phyloP scores from a whole-genome alignment of 1,140 invertebrate species.

The Drosophila parabipectinata region DNA sequence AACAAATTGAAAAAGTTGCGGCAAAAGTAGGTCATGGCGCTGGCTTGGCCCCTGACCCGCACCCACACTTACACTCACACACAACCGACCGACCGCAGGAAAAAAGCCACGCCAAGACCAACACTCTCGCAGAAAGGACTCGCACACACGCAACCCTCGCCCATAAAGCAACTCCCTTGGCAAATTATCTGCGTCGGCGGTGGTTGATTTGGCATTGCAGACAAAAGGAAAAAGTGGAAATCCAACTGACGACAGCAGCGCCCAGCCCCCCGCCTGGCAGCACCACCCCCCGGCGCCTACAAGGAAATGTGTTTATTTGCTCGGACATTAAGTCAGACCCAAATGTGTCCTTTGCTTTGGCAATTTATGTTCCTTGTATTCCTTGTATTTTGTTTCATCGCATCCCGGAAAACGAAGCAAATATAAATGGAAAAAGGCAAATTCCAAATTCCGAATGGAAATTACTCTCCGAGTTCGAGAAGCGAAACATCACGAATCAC shows the following conservation, averaged over 20 bases:
- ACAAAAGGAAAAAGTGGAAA: constrained; percentile 66
- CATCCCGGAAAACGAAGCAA: constrained; percentile 10
- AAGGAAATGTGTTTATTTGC: constrained; percentile 64
- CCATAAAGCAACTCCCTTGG: constrained; percentile 57
- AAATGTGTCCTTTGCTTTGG: constrained; percentile 50
- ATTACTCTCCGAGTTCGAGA: constrained; percentile 13
- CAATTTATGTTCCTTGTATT: constrained; percentile 52
- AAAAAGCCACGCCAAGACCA: constrained; percentile 6
- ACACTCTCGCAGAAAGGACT: constrained; percentile 2
- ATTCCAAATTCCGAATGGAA: constrained; percentile 17
- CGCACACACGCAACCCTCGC: constrained; percentile 11
- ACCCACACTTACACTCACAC: not conserved
- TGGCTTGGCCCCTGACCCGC: constrained; percentile 37
- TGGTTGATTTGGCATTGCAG: constrained; percentile 72
- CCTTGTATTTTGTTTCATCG: constrained; percentile 43
- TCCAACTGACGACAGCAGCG: constrained; percentile 68
- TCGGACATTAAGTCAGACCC: constrained; percentile 47
- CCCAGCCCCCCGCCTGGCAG: constrained; percentile 36
- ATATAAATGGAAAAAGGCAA: constrained; percentile 6
- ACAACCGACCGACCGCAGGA: constrained; percentile 8
- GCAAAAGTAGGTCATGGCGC: constrained; percentile 74
- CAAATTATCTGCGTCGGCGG: constrained; percentile 75
- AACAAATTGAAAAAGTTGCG: constrained; percentile 77
- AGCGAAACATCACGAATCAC: constrained; percentile 23
- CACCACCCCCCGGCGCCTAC: not conserved